Conservation (phyloP, 2,113 vertebrate genomes). For the Addax nasomaculatus region DNA sequence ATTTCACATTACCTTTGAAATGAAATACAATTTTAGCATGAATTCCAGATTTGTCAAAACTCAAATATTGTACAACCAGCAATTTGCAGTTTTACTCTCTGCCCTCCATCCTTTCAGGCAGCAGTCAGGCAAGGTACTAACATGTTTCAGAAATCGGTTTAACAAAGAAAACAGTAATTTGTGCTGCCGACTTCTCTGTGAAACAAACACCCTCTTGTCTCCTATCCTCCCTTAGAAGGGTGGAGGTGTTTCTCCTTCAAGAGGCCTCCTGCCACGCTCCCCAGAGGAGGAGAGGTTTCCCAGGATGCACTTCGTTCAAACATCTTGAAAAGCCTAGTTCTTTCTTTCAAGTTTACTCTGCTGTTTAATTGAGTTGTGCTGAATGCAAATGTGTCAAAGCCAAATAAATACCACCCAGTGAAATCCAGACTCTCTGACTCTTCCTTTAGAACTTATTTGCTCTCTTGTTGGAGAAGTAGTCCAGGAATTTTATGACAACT, state of each 20-base stretch:
- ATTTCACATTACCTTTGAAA: slow-evolving; percentile 38
- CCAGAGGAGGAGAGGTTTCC: background rate
- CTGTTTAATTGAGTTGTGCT: slow-evolving; percentile 14
- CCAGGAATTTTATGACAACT: background rate
- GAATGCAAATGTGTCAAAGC: background rate
- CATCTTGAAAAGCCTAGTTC: background rate
- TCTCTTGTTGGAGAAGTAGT: background rate
- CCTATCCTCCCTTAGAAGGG: background rate
- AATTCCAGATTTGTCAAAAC: slow-evolving; percentile 17
- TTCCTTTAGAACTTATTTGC: background rate
- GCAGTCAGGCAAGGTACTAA: background rate
- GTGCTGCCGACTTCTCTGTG: background rate
- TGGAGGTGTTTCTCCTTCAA: background rate
- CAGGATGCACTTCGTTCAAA: background rate
- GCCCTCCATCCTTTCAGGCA: background rate
- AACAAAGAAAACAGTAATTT: slow-evolving; percentile 48
- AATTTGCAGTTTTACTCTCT: slow-evolving; percentile 32
- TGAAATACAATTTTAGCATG: background rate
- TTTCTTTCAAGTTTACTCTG: background rate
- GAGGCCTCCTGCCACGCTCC: background rate
- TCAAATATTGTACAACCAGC: background rate
- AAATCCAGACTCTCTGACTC: background rate
- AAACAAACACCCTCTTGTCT: slow-evolving; percentile 44
- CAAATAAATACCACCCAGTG: background rate
- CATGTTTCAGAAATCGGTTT: slow-evolving; percentile 23